Evolutionary conservation across 1,140 invertebrate species (phyloP).

Genomic region (Colletes gigas): DNA sequence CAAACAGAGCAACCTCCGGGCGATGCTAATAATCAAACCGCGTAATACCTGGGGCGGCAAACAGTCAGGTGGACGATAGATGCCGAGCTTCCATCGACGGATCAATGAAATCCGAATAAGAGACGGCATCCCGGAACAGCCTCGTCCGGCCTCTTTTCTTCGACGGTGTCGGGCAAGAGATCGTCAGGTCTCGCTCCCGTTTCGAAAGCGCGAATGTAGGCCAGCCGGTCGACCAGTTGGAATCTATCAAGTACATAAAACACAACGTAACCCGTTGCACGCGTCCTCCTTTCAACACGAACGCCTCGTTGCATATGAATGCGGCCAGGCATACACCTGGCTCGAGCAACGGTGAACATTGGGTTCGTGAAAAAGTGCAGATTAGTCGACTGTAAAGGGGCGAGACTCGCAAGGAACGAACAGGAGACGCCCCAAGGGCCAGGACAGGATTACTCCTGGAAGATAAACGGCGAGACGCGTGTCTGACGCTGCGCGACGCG

Average conservation of each 20-base stretch:
- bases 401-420: slow-evolving; percentile 11
- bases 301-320: slow-evolving; percentile 66
- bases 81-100: slow-evolving; percentile 51
- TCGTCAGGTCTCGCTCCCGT: slow-evolving; percentile 2
- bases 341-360: neutral
- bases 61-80: slow-evolving; percentile 5
- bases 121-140: slow-evolving; percentile 59
- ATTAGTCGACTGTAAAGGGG: neutral
- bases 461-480: slow-evolving; percentile 40
- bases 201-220: slow-evolving; percentile 64
- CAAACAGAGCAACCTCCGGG: too few relatives aligned
- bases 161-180: slow-evolving; percentile 45
- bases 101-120: slow-evolving; percentile 68
- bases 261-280: slow-evolving; percentile 41
- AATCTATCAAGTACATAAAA: slow-evolving; percentile 72
- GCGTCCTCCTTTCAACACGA: slow-evolving; percentile 53
- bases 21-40: neutral
- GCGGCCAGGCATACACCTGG: slow-evolving; percentile 21
- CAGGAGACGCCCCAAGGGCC: neutral
- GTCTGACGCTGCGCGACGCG: slow-evolving; percentile 9
- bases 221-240: slow-evolving; percentile 64
- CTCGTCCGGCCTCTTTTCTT: slow-evolving; percentile 48
- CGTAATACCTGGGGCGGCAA: neutral
- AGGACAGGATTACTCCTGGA: slow-evolving; percentile 9
- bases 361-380: neutral